Percentiles rank a stretch among this genome's conserved stretches.
These are phyloP conservation scores for Phyllopteryx taeniolatus DNA, from an alignment of 2,113 vertebrate genomes.

Conservation along the genomic window DNA sequence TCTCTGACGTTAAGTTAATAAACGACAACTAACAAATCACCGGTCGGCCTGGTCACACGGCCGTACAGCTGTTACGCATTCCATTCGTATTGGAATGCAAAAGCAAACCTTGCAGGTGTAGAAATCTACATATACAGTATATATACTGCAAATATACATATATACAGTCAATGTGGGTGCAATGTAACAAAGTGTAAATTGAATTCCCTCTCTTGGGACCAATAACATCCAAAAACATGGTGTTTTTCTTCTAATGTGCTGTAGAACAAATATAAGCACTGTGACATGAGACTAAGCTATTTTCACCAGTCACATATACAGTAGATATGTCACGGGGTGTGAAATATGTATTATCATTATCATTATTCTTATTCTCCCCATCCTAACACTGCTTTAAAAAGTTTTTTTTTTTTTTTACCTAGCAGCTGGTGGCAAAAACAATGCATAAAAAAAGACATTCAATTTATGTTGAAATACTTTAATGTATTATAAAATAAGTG, in stretches of 20 bases:
- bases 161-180: background rate
- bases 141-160: too few relatives aligned
- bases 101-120: background rate
- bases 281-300: background rate
- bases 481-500: too few relatives aligned
- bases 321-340: background rate
- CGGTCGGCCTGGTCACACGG: too few relatives aligned
- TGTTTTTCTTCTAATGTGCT: background rate
- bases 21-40: too few relatives aligned
- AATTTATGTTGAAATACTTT: too few relatives aligned
- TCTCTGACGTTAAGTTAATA: too few relatives aligned
- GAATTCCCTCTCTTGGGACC: background rate
- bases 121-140: background rate
- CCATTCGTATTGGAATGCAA: too few relatives aligned
- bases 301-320: background rate
- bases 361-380: background rate
- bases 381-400: background rate
- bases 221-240: too few relatives aligned
- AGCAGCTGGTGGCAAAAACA: background rate
- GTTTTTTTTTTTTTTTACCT: background rate
- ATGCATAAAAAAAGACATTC: background rate
- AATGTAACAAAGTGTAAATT: constrained; percentile 1
- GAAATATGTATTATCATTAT: background rate
- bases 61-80: too few relatives aligned
- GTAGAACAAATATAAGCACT: background rate